Percentiles rank a stretch among this genome's conserved stretches.
phyloP scores from a whole-genome alignment of 2,113 vertebrate genomes.

The Erpornis zantholeuca region DNA sequence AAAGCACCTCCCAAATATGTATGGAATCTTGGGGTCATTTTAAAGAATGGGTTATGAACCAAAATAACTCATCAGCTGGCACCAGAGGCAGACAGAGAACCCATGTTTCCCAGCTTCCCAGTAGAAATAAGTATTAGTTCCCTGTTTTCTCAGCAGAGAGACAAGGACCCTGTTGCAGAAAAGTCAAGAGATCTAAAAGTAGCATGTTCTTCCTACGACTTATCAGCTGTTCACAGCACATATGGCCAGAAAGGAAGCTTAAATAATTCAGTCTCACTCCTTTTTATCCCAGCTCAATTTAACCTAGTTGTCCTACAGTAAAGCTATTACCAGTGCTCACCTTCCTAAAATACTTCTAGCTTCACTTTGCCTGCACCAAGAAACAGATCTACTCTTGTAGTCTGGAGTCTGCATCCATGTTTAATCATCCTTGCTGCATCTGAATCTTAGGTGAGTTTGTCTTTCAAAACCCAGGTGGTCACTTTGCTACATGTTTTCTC shows the following conservation, averaged over 20 bases:
- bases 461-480: neutral
- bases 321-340: neutral
- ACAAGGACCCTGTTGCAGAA: neutral
- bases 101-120: neutral
- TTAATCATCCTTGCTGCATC: neutral
- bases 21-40: neutral
- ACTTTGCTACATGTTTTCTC: neutral
- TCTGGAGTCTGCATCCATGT: neutral
- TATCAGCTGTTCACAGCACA: constrained; percentile 17
- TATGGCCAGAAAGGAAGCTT: constrained; percentile 24
- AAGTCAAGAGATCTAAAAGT: constrained; percentile 10
- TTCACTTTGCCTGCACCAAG: neutral
- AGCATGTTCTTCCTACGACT: neutral
- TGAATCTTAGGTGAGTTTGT: neutral
- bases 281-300: neutral
- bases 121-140: neutral
- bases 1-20: neutral
- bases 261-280: constrained; percentile 28
- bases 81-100: neutral
- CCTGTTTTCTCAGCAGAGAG: neutral
- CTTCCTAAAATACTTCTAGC: neutral
- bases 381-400: neutral
- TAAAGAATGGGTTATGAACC: neutral
- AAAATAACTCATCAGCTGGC: neutral
- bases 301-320: constrained; percentile 1